A percentile compares a stretch with the other conserved stretches of the same genome.
Evolutionary conservation across 1,140 invertebrate species (phyloP).

Genomic region (Potamilus streckersoni): DNA sequence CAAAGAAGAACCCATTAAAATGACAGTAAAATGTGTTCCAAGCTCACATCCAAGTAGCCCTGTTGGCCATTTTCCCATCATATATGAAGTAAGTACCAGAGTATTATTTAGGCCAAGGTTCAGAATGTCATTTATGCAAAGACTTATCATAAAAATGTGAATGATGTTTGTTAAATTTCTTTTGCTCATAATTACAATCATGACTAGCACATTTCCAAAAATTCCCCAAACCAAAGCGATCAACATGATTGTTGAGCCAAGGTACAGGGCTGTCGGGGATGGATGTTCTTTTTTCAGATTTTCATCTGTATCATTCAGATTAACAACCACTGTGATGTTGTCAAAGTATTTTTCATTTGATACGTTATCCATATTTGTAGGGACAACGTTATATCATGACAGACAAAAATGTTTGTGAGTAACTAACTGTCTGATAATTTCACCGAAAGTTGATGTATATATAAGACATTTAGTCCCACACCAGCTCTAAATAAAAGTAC

Average conservation of each 20-base stretch:
- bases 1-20: constrained; percentile 63
- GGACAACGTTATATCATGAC: too few relatives aligned
- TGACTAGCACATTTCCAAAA: constrained; percentile 57
- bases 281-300: constrained; percentile 17
- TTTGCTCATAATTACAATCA: constrained; percentile 49
- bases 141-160: constrained; percentile 65
- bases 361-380: too few relatives aligned
- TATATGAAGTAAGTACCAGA: constrained; percentile 65
- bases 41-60: constrained; percentile 60
- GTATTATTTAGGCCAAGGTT: constrained; percentile 65
- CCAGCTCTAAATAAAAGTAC: too few relatives aligned
- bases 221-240: constrained; percentile 52
- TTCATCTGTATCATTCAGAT: too few relatives aligned
- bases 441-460: too few relatives aligned
- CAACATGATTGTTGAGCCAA: constrained; percentile 56
- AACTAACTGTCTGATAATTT: too few relatives aligned
- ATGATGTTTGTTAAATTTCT: constrained; percentile 61
- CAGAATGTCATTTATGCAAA: constrained; percentile 67
- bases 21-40: constrained; percentile 61
- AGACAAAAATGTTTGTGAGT: too few relatives aligned
- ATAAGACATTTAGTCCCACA: too few relatives aligned
- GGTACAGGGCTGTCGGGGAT: constrained; percentile 48
- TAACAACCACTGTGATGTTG: too few relatives aligned
- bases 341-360: too few relatives aligned
- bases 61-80: constrained; percentile 55